Base-by-base conservation (phyloP, 2,888 invertebrate species). In the Baccha elongata region DNA sequence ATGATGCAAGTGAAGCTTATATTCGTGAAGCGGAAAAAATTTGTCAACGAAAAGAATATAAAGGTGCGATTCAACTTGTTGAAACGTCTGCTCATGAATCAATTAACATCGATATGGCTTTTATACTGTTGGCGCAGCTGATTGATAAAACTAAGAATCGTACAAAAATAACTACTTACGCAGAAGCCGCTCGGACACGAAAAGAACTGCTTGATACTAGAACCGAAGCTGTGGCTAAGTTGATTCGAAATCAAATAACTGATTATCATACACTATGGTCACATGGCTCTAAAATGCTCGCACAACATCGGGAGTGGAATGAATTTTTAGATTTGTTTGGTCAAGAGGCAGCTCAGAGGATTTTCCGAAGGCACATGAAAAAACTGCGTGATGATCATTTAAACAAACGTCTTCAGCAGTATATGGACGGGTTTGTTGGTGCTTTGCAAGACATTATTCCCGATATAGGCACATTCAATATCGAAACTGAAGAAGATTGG, bases 61-160 rank as follows among this genome's bases (percentile, higher is more conserved):
- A 97, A 89, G 95, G 95, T 79, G 94, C 94, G 87, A 96, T 99
- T 86, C 95, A 96, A 2, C 92, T 99, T 46, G 95, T 99, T 68
- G 99, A 99, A 92, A 97, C 98, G 0, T 99, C 98, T 6, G 95
- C 99, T 13, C 98, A 98, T 88, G 97, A 98, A 88, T 98, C 97
- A 88, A 97, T 99, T 85, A 99, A 99, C 89, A 96, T 98, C 40
- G 98, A 99, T 88, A 93, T 96, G 87, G 97, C 98, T 23, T 97
- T 98, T 89, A 93, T 98, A 87, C 92, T 97, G 65, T 91, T 99
- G 72, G 98, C 97, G 26, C 98, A 98, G 91, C 94, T 97, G 91
- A 95, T 98, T 85, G 98, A 99, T 89, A 95, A 97, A 89, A 94
- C 96, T 46, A 97, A 98, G 91, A 89, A 89, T 85, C 91, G 92